Percentiles rank a stretch among this genome's conserved stretches.
These are phyloP conservation scores for Irena cyanogastra DNA, from an alignment of 2,113 vertebrate genomes.

Conservation along the genomic window DNA sequence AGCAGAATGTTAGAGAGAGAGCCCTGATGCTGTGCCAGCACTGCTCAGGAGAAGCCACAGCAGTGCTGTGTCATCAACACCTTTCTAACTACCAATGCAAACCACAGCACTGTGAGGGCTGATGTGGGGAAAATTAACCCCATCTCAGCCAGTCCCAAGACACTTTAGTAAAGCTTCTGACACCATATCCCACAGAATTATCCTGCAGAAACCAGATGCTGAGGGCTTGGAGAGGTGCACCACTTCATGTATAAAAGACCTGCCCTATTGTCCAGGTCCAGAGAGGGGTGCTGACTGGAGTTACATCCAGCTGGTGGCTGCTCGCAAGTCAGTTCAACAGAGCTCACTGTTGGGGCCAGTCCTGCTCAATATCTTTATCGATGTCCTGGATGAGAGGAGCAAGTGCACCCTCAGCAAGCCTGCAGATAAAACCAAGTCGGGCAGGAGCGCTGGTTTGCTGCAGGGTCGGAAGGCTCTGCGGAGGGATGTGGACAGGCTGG, in stretches of 20 bases:
- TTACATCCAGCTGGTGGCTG: neutral
- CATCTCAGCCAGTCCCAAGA: neutral
- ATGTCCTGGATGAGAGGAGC: neutral
- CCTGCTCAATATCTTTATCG: fast-evolving
- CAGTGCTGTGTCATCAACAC: neutral
- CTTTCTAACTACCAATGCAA: neutral
- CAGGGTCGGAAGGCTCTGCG: neutral
- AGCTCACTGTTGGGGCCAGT: neutral
- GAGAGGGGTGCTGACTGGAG: neutral
- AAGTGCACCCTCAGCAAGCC: neutral
- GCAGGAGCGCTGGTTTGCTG: neutral
- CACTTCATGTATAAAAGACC: neutral
- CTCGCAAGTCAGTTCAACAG: neutral
- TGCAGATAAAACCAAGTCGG: neutral
- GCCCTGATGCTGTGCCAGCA: neutral
- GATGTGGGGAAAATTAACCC: neutral
- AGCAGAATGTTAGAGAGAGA: too few relatives aligned
- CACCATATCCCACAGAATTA: neutral
- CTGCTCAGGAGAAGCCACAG: neutral
- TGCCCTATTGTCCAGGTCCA: neutral
- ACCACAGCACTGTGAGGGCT: neutral
- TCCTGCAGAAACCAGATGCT: neutral
- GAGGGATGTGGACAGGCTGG: neutral
- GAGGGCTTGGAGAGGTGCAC: neutral
- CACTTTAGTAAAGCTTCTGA: neutral